phyloP scores from a whole-genome alignment of 2,888 invertebrate genomes.

The Lordiphosa fenestrarum region DNA sequence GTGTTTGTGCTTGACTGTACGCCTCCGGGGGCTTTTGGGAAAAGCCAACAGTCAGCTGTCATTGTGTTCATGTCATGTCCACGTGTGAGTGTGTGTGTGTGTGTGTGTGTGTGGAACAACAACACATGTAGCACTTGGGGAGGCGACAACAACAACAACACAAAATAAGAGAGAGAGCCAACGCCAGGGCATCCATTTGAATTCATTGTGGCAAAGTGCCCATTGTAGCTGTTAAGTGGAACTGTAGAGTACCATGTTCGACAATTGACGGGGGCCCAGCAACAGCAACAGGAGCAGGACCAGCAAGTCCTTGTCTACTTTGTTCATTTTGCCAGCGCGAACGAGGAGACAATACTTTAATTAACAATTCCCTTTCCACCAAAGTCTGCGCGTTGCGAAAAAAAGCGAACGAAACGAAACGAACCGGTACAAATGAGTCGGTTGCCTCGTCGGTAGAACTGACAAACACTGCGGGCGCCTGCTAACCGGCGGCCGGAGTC shows the following conservation, averaged over 20 bases:
- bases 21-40: conserved; percentile 68
- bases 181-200: conserved; percentile 72
- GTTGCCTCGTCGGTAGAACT: conserved; percentile 60
- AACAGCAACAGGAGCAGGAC: conserved; percentile 19
- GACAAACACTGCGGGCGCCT: conserved; percentile 70
- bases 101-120: conserved; percentile 30
- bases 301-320: conserved; percentile 66
- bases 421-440: conserved; percentile 73
- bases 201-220: conserved; percentile 76
- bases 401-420: conserved; percentile 42
- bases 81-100: conserved; percentile 37
- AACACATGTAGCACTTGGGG: conserved; percentile 36
- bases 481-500: conserved; percentile 63
- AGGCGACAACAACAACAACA: conserved; percentile 5
- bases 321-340: conserved; percentile 71
- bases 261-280: conserved; percentile 68
- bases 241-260: conserved; percentile 75
- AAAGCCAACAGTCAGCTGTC: conserved; percentile 75
- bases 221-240: conserved; percentile 76
- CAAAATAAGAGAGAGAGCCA: conserved; percentile 35
- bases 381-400: conserved; percentile 12
- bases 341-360: conserved; percentile 77
- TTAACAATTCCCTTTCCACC: conserved; percentile 69
- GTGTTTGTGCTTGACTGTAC: conserved; percentile 60
- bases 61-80: conserved; percentile 73